phyloP scores from a whole-genome alignment of 2,113 vertebrate genomes.

The Prinia subflava region DNA sequence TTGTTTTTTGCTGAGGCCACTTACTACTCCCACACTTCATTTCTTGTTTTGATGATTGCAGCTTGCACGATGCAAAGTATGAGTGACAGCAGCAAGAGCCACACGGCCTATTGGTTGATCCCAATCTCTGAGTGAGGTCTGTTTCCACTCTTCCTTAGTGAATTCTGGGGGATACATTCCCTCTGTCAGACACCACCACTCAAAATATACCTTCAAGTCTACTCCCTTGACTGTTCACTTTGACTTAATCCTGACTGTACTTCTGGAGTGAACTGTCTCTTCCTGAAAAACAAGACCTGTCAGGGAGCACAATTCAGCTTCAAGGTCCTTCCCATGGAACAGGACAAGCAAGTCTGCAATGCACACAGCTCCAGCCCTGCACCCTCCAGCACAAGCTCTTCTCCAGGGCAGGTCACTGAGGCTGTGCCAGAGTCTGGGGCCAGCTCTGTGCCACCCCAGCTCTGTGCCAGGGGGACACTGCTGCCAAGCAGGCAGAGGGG shows the following conservation, averaged over 20 bases:
- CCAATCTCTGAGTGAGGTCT: neutral
- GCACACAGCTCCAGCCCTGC: neutral
- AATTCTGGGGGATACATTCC: neutral
- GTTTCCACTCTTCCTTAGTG: neutral
- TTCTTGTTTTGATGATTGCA: neutral
- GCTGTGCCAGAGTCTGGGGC: too few species aligned
- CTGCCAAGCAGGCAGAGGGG: too few species aligned
- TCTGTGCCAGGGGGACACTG: too few species aligned
- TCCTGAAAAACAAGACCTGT: neutral
- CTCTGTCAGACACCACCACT: neutral
- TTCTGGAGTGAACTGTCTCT: neutral
- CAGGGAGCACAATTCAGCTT: neutral
- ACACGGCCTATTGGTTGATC: neutral
- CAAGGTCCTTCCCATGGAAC: neutral
- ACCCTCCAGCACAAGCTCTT: neutral
- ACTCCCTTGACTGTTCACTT: neutral
- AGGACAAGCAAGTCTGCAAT: neutral
- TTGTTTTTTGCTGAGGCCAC: neutral
- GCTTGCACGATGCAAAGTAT: neutral
- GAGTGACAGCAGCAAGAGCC: neutral
- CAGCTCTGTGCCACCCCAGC: too few species aligned
- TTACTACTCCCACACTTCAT: neutral
- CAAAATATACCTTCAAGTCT: neutral
- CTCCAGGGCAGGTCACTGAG: neutral
- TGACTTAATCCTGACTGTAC: neutral